These are phyloP conservation scores for Troides helena DNA, from an alignment of 2,888 invertebrate species.

Conservation along the genomic window DNA sequence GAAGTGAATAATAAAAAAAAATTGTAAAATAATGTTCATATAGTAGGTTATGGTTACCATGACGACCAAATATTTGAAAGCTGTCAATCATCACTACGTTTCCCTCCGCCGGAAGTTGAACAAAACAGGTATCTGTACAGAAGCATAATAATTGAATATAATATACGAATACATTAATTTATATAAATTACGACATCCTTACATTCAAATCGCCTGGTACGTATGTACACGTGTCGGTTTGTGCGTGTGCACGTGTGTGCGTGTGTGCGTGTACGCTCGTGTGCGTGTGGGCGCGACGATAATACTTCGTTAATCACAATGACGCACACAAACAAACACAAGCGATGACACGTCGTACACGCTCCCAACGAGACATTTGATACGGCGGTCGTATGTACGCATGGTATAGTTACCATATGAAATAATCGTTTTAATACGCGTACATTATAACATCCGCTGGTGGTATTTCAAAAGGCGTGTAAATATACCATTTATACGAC, in stretches of 20 bases:
- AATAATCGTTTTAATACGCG: constrained; percentile 21
- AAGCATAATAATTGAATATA: too few relatives aligned
- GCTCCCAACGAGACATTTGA: constrained; percentile 25
- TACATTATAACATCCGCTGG: constrained; percentile 6
- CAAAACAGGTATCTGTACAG: too few relatives aligned
- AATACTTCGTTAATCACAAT: constrained; percentile 12
- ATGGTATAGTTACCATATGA: constrained; percentile 13
- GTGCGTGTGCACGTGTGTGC: constrained; percentile 10
- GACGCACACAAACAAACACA: constrained; percentile 21
- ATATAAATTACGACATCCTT: constrained; percentile 11
- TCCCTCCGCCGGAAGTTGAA: too few relatives aligned
- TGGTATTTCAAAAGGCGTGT: constrained; percentile 2
- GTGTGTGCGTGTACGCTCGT: constrained; percentile 8
- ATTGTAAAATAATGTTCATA: too few relatives aligned
- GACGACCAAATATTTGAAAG: too few relatives aligned
- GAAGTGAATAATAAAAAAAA: too few relatives aligned
- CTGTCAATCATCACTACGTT: too few relatives aligned
- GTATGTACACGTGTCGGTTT: not conserved
- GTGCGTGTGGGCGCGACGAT: too few relatives aligned
- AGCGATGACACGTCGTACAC: constrained; percentile 22
- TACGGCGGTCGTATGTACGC: constrained; percentile 19
- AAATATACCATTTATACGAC: too few relatives aligned
- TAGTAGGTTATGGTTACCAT: too few relatives aligned
- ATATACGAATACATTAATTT: not conserved
- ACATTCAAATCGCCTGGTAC: constrained; percentile 13